Evolutionary conservation across 37 sponge, comb jelly and placozoan genomes (phyloP), one percentile per base, ranked within the genome.

Genomic region (Beroe forskalii): DNA sequence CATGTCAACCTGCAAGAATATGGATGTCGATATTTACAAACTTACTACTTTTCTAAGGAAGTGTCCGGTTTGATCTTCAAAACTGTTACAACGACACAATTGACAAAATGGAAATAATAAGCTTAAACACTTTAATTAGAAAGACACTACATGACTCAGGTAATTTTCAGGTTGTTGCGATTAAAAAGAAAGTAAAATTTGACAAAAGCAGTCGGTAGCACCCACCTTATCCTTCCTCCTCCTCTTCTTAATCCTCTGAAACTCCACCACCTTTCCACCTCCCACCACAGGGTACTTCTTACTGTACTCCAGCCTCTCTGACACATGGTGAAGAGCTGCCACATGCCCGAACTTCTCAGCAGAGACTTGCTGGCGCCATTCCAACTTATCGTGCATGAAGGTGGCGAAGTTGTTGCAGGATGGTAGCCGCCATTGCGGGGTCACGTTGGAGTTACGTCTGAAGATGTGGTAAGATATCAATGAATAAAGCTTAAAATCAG

Each of bases 331-430:
- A 23, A 80, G 86, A 14, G 86, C 86, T n/a, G 86, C 86, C 9
- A 80, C 30, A 27, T 80, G 86, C 2, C 30, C 43, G 30, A 80
- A 80, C 55, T 80, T 80, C 86, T 80, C 86, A 19, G 86, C 86
- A 8, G 86, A 80, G 44, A 39, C 55, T 17, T 41, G 55, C 42
- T 41, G 37, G 9, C 86, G 23, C 86, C 86, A 80, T 24, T 80
- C 38, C 28, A 80, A 37, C 35, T 80, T 41, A 12, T 44, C 55
- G 28, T 12, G 30, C 86, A 80, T 80, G 86, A 27, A 80, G 25
- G 28, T 41, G 44, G 35, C 4, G 48, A 80, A 80, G 44, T 32
- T 27, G 48, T 1, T 28, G 28, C 55, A 80, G 48, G 86, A 17
- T 41, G 86, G 86, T 8, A 80, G 86, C 4, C 25, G 8, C 86